Conservation (phyloP, 2,113 vertebrate species). For the Phaethon lepturus region DNA sequence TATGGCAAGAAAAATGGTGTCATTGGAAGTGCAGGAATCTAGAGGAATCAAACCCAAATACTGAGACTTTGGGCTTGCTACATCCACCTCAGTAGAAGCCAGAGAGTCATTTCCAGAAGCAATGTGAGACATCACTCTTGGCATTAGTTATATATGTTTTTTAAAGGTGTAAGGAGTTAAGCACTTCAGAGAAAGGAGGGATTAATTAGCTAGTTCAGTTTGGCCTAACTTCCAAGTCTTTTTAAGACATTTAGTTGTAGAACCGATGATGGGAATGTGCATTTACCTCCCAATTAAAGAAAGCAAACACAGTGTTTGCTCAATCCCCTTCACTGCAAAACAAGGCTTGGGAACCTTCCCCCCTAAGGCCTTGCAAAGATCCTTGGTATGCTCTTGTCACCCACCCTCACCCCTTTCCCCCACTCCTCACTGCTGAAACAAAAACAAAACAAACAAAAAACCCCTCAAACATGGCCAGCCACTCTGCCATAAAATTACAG, state of each 20-base stretch:
- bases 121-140: background rate
- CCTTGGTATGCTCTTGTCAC: background rate
- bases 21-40: fast-evolving
- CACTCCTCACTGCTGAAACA: background rate
- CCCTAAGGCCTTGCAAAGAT: fast-evolving
- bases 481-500: too few species aligned
- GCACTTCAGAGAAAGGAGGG: background rate
- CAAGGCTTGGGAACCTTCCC: background rate
- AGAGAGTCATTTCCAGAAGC: background rate
- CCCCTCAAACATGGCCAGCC: background rate
- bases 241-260: background rate
- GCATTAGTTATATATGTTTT: too few species aligned
- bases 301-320: background rate
- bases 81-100: background rate
- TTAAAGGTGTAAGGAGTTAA: background rate
- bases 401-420: background rate
- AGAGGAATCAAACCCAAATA: background rate
- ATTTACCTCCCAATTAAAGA: background rate
- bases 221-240: background rate
- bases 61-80: background rate
- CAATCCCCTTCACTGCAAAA: background rate
- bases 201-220: background rate
- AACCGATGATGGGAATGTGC: background rate
- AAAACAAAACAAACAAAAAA: background rate
- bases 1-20: background rate